Evolutionary conservation across 2,888 invertebrate genomes (phyloP), one percentile per base, ranked within the genome.

Genomic region (Metopia argyrocephala): DNA sequence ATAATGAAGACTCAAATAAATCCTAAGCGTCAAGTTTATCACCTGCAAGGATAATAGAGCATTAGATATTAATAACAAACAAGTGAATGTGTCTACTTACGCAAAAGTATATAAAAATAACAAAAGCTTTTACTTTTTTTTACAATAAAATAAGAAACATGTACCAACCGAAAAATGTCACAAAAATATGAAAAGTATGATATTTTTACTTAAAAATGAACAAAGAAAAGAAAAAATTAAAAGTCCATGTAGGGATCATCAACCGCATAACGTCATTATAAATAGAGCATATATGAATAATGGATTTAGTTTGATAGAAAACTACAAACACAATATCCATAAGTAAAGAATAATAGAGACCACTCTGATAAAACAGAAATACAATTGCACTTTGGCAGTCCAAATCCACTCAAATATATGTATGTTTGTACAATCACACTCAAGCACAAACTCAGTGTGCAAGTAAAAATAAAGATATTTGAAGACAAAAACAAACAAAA

Each of bases 161-260:
- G n/a, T n/a, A n/a, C n/a, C n/a, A n/a, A n/a, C n/a, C n/a, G n/a
- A n/a, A n/a, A n/a, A n/a, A n/a, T n/a, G n/a, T n/a, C n/a, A n/a
- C n/a, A n/a, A n/a, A 66, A 74, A 65, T 46, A 66, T 66, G 18
- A 61, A 68, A 68, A 45, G 54, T 66, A 54, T 46, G 20, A 45
- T 6, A 46, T 66, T 66, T 61, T 57, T 54, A n/a, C n/a, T n/a
- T n/a, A n/a, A n/a, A n/a, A n/a, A n/a, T n/a, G n/a, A n/a, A 15
- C n/a, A 12, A 38, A 38, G 38, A 38, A 38, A 38, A 9, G 3
- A 38, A 38, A n/a, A n/a, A n/a, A n/a, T n/a, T n/a, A 9, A 38
- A 38, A 38, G 65, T 71, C 65, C 65, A 66, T 71, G 54, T 38
- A 31, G 54, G 21, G 61, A 78, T 73, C 66, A 71, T 71, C 54